Evolutionary conservation across 35 echinoderm and acorn worm species (phyloP), one percentile per base, ranked within the genome.

Genomic region (Diadema setosum): DNA sequence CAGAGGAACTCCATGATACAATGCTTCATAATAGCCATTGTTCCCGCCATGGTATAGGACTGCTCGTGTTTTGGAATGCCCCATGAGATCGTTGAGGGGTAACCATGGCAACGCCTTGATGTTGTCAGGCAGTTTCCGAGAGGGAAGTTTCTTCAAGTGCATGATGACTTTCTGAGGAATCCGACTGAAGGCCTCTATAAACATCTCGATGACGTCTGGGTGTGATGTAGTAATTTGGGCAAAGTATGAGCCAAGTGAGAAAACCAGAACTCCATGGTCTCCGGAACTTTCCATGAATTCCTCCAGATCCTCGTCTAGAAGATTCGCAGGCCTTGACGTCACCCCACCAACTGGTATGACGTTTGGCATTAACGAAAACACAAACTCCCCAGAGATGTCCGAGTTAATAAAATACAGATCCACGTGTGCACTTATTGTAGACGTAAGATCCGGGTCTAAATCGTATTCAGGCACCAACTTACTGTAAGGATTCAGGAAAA

Each of bases 61-160:
- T 0, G 52, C 29, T 14, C 36, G 45, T 2, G 87, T 89, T 41
- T 89, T 60, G 5, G 70, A 36, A 39, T 89, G 87, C 42, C 88
- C 89, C 4, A 95, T 52, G 27, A 95, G 50, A 58, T 95, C 89
- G 81, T 95, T 95, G 4, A 73, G 83, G 3, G 93, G 93, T 17
- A 95, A 46, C 88, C 88, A 95, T 26, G 87, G 21, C 18, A 91
- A 42, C 32, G 60, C 24, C 46, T 90, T 91, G 36, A 83, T 58
- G 42, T 95, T 95, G 43, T 65, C 48, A 30, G 58, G 49, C 2
- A 89, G 3, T 4, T 42, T 45, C 14, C 39, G 31, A 14, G 55
- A 5, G 67, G 41, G 39, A 6, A 30, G 15, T 24, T 31, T 37
- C 29, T 55, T 76, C 33, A 63, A 84, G 16, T 95, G 91, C 89